A percentile compares a stretch with the other conserved stretches of the same genome.
Evolutionary conservation across 1,140 invertebrate species (phyloP).

Genomic region (Homalodisca vitripennis): DNA sequence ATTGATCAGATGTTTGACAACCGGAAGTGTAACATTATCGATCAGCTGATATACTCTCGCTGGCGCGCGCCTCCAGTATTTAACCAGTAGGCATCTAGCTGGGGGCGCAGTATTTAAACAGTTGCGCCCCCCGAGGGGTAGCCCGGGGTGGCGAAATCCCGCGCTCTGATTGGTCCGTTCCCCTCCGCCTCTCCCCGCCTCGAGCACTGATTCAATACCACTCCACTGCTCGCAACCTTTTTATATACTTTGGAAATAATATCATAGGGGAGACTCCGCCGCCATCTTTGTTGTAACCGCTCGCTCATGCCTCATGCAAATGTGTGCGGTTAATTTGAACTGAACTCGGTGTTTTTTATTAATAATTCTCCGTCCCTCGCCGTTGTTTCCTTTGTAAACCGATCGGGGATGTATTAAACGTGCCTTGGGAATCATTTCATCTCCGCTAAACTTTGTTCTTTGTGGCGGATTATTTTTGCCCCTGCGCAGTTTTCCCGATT

Average conservation of each 20-base stretch:
- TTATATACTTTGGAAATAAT: constrained; percentile 27
- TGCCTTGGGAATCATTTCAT: constrained; percentile 11
- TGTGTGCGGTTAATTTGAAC: constrained; percentile 8
- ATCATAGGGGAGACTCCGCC: constrained; percentile 11
- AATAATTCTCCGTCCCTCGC: constrained; percentile 11
- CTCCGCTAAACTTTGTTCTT: constrained; percentile 2
- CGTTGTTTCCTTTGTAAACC: constrained; percentile 4
- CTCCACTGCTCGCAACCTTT: constrained; percentile 16
- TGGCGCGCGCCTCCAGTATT: background rate
- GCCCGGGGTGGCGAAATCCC: background rate
- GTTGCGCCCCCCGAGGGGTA: constrained; percentile 1
- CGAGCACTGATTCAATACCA: constrained; percentile 21
- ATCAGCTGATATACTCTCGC: too few species aligned
- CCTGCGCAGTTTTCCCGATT: background rate
- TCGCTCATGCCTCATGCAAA: constrained; percentile 21
- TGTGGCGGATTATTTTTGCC: background rate
- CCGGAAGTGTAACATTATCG: too few species aligned
- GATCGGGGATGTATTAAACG: constrained; percentile 11
- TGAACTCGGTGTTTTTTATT: background rate
- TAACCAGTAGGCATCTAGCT: background rate
- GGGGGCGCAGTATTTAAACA: constrained; percentile 5
- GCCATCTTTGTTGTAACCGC: constrained; percentile 6
- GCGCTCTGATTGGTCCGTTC: constrained; percentile 6
- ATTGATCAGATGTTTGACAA: too few species aligned
- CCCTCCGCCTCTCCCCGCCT: background rate